Percentiles rank a stretch among this genome's conserved stretches.
These are phyloP conservation scores for Chloroceryle inda DNA, from an alignment of 2,797 vertebrate genomes.

Conservation along the genomic window DNA sequence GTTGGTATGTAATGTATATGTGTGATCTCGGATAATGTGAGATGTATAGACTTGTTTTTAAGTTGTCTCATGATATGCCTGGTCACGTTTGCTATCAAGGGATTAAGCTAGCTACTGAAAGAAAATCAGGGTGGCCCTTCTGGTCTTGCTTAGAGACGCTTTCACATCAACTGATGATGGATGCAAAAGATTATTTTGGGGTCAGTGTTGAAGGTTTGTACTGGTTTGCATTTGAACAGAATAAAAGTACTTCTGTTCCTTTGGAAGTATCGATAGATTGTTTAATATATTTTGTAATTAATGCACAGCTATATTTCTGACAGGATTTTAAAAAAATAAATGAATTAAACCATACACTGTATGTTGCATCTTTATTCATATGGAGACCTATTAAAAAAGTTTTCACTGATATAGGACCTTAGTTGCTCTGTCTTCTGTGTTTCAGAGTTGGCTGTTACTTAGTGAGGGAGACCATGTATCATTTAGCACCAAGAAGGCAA, in stretches of 20 bases:
- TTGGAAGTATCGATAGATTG: neutral
- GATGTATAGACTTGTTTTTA: neutral
- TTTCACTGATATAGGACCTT: neutral
- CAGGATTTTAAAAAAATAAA: slow-evolving; percentile 52
- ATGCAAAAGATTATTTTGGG: neutral
- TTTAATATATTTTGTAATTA: slow-evolving; percentile 69
- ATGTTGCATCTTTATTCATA: neutral
- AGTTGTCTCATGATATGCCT: neutral
- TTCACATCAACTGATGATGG: neutral
- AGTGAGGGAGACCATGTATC: neutral
- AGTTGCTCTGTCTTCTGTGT: neutral
- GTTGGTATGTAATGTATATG: neutral
- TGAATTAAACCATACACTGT: neutral
- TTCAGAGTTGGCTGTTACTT: neutral
- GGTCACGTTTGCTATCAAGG: neutral
- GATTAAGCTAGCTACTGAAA: neutral
- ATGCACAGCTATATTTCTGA: slow-evolving; percentile 45
- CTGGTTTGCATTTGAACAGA: slow-evolving; percentile 22
- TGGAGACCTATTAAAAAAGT: neutral
- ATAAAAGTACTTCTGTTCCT: neutral
- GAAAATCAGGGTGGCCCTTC: neutral
- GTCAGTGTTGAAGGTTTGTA: neutral
- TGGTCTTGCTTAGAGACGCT: neutral
- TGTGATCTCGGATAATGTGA: slow-evolving; percentile 6
- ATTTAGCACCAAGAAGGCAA: neutral